Conservation (phyloP, 2,113 vertebrate genomes). For the Poeciliopsis turrubarensis region DNA sequence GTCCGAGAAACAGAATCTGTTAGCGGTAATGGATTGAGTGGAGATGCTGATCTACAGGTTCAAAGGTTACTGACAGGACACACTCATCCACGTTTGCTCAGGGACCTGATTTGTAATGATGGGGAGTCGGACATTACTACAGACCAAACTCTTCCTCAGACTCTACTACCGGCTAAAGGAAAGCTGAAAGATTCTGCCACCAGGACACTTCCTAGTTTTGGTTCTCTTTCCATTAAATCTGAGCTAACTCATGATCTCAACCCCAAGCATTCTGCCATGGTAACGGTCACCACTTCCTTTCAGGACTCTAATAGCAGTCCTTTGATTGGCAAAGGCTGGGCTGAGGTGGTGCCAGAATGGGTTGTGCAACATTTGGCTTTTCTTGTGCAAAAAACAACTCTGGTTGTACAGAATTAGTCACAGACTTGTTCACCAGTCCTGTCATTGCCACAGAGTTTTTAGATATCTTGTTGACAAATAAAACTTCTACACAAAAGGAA, state of each 20-base stretch:
- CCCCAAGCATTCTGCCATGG: slow-evolving; percentile 3
- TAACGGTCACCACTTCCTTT: neutral
- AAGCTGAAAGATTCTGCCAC: neutral
- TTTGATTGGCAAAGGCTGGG: neutral
- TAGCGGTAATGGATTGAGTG: neutral
- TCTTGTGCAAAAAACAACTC: neutral
- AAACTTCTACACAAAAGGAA: neutral
- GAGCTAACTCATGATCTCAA: neutral
- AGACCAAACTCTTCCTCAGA: slow-evolving; percentile 1
- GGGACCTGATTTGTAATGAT: neutral
- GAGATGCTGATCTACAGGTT: slow-evolving; percentile 1
- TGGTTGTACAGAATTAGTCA: neutral
- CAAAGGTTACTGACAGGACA: slow-evolving; percentile 15
- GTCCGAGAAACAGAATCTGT: neutral
- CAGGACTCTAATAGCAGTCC: neutral
- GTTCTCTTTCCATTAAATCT: neutral
- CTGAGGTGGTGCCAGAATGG: neutral
- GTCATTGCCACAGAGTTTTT: neutral
- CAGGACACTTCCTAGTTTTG: neutral
- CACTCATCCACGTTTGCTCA: neutral
- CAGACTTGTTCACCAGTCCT: neutral
- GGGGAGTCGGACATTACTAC: neutral
- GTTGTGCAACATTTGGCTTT: slow-evolving; percentile 9
- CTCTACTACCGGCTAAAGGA: slow-evolving; percentile 4
- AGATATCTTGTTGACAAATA: neutral